Percentiles rank a stretch among this genome's conserved stretches.
Conservation (phyloP, 2,113 vertebrate species). For the Sebastes schlegelii region DNA sequence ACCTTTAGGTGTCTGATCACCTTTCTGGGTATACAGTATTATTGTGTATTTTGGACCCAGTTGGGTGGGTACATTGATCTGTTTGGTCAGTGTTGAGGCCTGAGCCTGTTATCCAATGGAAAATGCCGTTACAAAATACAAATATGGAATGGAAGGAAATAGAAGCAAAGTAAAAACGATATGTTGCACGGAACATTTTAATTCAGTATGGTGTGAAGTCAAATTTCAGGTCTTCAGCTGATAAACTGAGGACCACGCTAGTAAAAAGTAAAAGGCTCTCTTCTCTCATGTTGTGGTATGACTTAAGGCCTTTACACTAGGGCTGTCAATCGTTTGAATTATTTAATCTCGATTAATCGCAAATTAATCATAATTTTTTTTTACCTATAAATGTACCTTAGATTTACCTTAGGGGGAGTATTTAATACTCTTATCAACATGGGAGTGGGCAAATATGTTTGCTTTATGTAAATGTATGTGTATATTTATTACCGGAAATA, state of each 20-base stretch:
- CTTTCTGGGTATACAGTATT: not conserved
- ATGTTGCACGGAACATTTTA: not conserved
- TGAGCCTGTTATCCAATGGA: not conserved
- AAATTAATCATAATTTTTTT: no score
- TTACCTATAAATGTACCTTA: no score
- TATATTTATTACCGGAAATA: no score
- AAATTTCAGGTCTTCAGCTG: not conserved
- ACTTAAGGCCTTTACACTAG: no score
- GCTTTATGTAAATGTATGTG: no score
- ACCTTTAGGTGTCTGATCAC: not conserved
- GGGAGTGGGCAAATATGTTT: no score
- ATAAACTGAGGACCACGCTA: not conserved
- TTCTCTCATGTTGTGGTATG: not conserved
- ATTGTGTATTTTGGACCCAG: not conserved
- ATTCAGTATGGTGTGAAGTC: not conserved
- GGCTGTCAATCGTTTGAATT: no score
- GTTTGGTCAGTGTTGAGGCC: not conserved
- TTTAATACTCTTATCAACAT: no score
- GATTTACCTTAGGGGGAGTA: no score
- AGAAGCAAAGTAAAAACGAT: no score
- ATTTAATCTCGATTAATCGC: no score
- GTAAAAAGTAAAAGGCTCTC: not conserved
- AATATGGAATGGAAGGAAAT: not conserved
- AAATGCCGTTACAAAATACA: not conserved
- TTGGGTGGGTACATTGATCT: not conserved